Evolutionary conservation across 1,140 invertebrate species (phyloP), one percentile per base, ranked within the genome.

Genomic region (Mya arenaria): DNA sequence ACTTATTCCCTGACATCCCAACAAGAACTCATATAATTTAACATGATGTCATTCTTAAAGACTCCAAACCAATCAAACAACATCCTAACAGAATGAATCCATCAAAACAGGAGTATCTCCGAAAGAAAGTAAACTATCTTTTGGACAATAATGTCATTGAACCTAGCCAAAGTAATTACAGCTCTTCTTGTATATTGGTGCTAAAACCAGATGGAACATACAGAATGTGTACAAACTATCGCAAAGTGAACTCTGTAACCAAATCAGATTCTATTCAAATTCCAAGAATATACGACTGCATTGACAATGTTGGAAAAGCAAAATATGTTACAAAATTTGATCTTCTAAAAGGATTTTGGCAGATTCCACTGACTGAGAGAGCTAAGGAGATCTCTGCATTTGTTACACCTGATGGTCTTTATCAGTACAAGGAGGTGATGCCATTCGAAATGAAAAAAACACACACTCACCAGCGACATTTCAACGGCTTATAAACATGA

Each of bases 361-460:
- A 77, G 37, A 68, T 84, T 15, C 79, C 83, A 15, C 32, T 85
- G n/a, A 82, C 60, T 0, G 62, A 87, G 4, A 37, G 71, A 69
- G 82, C 78, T 1, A 83, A 56, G 30, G 65, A 83, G 52, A 74
- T 86, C 17, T 81, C 73, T 1, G 56, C 86, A 39, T 83, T 87
- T 79, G 71, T 85, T 0, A 85, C 75, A 4, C 41, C 88, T 56
- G 19, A 85, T 60, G 92, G 92, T 13, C 77, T 90, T 19, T 92
- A 84, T 60, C 83, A 92, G 68, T 94, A 93, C 77, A 83, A 68
- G 4, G 73, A 90, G 0, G 88, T 94, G 89, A 56, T 94, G 89
- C 90, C 91, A n/a, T 94, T 94, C 84, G 93, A 93, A 36, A 83
- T 94, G 36, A 85, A 85, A 39, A 93, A 93, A n/a, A n/a, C n/a